Evolutionary conservation across 2,113 vertebrate species (phyloP), one percentile per base, ranked within the genome.

Genomic region (Ctenodactylus gundi): DNA sequence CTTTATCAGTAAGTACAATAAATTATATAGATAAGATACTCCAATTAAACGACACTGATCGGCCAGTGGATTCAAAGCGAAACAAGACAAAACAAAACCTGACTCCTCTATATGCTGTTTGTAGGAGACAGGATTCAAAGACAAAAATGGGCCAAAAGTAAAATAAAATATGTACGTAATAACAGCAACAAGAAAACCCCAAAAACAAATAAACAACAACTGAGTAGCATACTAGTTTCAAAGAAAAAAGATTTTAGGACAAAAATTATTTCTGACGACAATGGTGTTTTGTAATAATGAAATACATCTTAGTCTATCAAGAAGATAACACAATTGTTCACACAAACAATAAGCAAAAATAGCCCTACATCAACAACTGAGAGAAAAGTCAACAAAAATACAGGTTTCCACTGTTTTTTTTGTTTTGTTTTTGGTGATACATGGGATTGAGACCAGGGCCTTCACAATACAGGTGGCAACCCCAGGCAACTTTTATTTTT

Each of bases 181-280:
- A n/a, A n/a, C n/a, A n/a, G n/a, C n/a, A n/a, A n/a, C n/a, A n/a
- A n/a, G n/a, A n/a, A n/a, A n/a, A n/a, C n/a, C n/a, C n/a, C n/a
- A n/a, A n/a, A n/a, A n/a, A n/a, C n/a, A n/a, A n/a, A n/a, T n/a
- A n/a, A n/a, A n/a, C n/a, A n/a, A n/a, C 6, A 73, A 36, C 25
- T 89, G 68, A 27, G 25, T 62, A 15, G 20, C 21, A 81, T 12
- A 89, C 21, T 57, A 60, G 85, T 41, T 80, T 94, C 53, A 92
- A 57, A 85, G 18, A 88, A 84, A 89, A 80, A 6, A 73, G 41
- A 94, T 49, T 92, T 84, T 68, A 81, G 36, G 39, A 88, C 29
- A 84, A 94, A 88, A 94, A 75, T 39, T 68, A 9, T 89, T 89
- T 81, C 67, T 73, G 75, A 18, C 34, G 58, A 92, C 7, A 85